Base-by-base conservation (phyloP, 2,888 invertebrate genomes). In the Bruchidius siliquastri region DNA sequence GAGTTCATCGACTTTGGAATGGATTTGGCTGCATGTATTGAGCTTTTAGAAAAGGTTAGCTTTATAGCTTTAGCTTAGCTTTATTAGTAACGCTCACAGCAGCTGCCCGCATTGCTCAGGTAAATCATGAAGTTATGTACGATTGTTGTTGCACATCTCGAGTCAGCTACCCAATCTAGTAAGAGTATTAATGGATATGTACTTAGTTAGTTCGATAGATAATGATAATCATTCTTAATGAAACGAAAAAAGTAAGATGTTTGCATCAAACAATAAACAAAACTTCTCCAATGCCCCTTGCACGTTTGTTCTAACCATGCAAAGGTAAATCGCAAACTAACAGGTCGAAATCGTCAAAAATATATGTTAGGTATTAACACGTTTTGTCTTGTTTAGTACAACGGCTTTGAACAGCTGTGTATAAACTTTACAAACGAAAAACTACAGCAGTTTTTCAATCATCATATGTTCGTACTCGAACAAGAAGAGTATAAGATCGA, bases 1-100 rank as follows among this genome's bases (percentile, higher is more conserved):
- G 93, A 92, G 87, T 99, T 98, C 90, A 98, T 99, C 90, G 98
- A 99, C 91, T 99, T 99, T 88, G 98, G 98, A 88, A 97, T 99
- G 95, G 98, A 99, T 89, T 92, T 99, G 88, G 92, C 96, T 86
- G 96, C 97, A 89, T 98, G 98, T 92, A 98, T 99, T 89, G 98
- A 99, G 88, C 92, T 99, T 83, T 97, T 98, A 88, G 97, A 97
- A 91, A 97, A 97, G 96, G 96, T 96, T 81, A 75, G 81, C 80
- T 78, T 73, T 73, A 70, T 71, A 49, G 49, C 49, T 74, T 73
- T 71, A 49, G 49, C 49, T 49, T 49, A 49, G 18, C 49, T 49
- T 49, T 49, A 49, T 13, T 49, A 49, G 1, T n/a, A 68, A 68
- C 68, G 68, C 49, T 70, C 69, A 22, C 22, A 20, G 49, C 49